Evolutionary conservation across 2,888 invertebrate species (phyloP).

Genomic region (Deilephila porcellus): DNA sequence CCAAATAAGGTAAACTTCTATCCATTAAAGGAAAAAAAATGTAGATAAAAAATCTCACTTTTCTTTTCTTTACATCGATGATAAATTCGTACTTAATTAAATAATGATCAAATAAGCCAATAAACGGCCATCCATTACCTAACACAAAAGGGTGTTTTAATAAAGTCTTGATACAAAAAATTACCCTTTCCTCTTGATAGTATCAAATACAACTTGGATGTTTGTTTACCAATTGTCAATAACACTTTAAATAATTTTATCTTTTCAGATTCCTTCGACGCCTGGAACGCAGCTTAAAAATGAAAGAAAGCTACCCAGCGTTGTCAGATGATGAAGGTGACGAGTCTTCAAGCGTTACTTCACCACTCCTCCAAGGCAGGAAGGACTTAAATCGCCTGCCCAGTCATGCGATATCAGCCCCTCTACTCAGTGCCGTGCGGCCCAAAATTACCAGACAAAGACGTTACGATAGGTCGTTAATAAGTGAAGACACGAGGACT

Average conservation of each 20-base stretch:
- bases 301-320: constrained; percentile 86
- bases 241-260: constrained; percentile 33
- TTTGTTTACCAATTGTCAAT: constrained; percentile 32
- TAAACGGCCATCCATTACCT: too few species aligned
- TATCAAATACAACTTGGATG: neutral
- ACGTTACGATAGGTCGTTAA: constrained; percentile 75
- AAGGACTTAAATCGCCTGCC: constrained; percentile 69
- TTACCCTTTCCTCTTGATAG: too few species aligned
- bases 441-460: constrained; percentile 79
- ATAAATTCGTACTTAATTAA: too few species aligned
- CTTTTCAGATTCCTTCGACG: constrained; percentile 87
- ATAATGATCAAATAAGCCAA: too few species aligned
- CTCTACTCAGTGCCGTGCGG: constrained; percentile 74
- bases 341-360: constrained; percentile 87
- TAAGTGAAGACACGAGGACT: constrained; percentile 76
- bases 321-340: constrained; percentile 85
- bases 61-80: too few species aligned
- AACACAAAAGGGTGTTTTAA: too few species aligned
- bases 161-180: neutral
- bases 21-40: too few species aligned
- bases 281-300: constrained; percentile 88
- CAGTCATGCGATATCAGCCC: constrained; percentile 76
- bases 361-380: constrained; percentile 83
- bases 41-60: too few species aligned
- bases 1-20: constrained; percentile 87